phyloP scores from a whole-genome alignment of 2,888 invertebrate species.

The Rhabditoides inermis region DNA sequence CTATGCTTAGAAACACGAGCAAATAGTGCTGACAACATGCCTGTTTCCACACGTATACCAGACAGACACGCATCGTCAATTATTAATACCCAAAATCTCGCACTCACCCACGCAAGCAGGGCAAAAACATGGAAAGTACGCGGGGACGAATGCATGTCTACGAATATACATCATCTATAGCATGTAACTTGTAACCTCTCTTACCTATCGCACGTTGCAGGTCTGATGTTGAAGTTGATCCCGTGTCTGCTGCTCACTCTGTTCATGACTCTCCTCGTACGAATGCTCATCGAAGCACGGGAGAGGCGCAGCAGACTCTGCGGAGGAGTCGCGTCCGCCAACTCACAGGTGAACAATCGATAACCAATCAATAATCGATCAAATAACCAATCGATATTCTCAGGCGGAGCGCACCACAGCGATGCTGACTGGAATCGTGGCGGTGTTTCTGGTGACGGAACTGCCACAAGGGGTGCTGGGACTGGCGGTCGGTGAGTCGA shows the following conservation, averaged over 20 bases:
- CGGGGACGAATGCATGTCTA: no score
- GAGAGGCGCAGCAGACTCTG: constrained; percentile 34
- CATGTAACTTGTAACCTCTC: no score
- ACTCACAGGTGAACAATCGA: constrained; percentile 20
- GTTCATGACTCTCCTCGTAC: constrained; percentile 68
- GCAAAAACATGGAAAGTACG: no score
- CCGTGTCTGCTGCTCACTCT: constrained; percentile 66
- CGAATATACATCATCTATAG: no score
- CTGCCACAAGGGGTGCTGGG: constrained; percentile 57
- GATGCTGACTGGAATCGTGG: constrained; percentile 69
- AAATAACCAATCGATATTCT: background rate
- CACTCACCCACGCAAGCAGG: no score
- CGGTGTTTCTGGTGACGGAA: constrained; percentile 69
- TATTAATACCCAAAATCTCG: no score
- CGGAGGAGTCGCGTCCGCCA: constrained; percentile 21
- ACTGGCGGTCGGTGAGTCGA: constrained; percentile 13
- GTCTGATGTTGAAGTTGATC: constrained; percentile 63
- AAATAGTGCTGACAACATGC: no score
- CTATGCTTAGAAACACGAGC: no score
- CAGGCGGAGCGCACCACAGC: constrained; percentile 64
- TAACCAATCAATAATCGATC: background rate
- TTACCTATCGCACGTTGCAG: constrained; percentile 13
- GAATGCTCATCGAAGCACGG: constrained; percentile 50
- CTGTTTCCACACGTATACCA: no score
- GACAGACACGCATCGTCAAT: no score